Evolutionary conservation across 92 coral and sea anemone species (phyloP).

Genomic region (Blastomussa wellsi): DNA sequence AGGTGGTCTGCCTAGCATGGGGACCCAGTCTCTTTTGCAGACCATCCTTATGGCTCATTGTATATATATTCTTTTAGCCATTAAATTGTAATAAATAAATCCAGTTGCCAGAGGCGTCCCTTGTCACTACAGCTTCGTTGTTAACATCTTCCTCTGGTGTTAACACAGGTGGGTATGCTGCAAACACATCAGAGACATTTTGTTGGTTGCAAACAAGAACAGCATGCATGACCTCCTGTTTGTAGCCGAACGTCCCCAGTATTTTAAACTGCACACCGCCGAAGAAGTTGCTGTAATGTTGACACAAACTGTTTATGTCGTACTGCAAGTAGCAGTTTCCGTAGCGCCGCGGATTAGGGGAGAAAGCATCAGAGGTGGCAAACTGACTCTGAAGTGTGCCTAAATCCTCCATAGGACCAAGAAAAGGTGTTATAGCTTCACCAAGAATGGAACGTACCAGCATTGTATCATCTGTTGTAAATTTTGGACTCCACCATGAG

Average conservation of each 20-base stretch:
- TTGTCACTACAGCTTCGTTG: conserved; percentile 21
- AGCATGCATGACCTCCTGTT: conserved; percentile 30
- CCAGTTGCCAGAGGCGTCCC: conserved; percentile 7
- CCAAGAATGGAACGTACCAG: too few species aligned
- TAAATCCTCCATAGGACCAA: too few species aligned
- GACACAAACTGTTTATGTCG: conserved; percentile 1
- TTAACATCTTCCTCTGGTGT: not conserved
- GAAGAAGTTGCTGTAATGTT: not conserved
- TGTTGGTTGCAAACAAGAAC: conserved; percentile 29
- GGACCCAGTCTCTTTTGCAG: too few species aligned
- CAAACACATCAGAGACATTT: not conserved
- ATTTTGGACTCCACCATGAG: too few species aligned
- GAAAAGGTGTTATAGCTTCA: too few species aligned
- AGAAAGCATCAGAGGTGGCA: conserved; percentile 23
- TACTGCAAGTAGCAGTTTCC: conserved; percentile 7
- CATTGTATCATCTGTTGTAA: too few species aligned
- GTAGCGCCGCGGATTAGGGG: not conserved
- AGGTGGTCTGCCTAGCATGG: too few species aligned
- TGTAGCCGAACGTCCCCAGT: conserved; percentile 28
- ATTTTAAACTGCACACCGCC: not conserved
- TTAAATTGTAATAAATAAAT: too few species aligned
- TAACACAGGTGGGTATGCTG: not conserved
- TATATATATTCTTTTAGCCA: too few species aligned
- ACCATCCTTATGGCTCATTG: too few species aligned
- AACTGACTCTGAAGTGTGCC: too few species aligned